phyloP scores from a whole-genome alignment of 2,888 invertebrate genomes.

The Achlya flavicornis region DNA sequence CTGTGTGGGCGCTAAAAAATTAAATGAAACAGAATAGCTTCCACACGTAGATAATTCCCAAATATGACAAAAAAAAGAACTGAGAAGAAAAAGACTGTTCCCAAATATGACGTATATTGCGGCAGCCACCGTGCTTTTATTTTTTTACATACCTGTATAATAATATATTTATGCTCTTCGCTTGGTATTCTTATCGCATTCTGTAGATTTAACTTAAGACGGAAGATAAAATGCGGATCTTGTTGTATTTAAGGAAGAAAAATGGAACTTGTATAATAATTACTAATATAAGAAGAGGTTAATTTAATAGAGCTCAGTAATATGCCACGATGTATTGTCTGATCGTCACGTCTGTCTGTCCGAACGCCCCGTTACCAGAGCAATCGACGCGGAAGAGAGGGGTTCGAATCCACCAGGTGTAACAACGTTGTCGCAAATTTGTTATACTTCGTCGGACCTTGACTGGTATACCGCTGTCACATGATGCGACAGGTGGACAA shows the following conservation, averaged over 20 bases:
- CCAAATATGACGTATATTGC: no score
- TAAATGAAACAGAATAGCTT: no score
- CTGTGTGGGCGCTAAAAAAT: no score
- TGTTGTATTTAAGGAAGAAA: background rate
- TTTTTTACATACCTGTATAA: no score
- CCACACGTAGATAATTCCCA: no score
- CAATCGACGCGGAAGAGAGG: slow-evolving; percentile 44
- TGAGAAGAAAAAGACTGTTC: no score
- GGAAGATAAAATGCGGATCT: no score
- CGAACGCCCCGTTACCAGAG: slow-evolving; percentile 37
- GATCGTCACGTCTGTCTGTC: slow-evolving; percentile 30
- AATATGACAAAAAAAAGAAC: no score
- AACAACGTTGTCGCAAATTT: slow-evolving; percentile 24
- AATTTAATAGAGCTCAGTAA: background rate
- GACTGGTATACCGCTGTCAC: slow-evolving; percentile 8
- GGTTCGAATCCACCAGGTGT: slow-evolving; percentile 38
- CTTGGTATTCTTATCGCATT: no score
- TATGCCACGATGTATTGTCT: slow-evolving; percentile 24
- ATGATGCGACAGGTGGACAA: background rate
- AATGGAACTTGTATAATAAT: background rate
- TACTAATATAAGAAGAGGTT: background rate
- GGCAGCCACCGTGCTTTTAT: no score
- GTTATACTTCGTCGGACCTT: slow-evolving; percentile 13
- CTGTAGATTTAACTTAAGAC: no score
- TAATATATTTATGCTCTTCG: no score